Evolutionary conservation across 1,140 invertebrate genomes (phyloP).

Genomic region (Drosophila lacertosa): DNA sequence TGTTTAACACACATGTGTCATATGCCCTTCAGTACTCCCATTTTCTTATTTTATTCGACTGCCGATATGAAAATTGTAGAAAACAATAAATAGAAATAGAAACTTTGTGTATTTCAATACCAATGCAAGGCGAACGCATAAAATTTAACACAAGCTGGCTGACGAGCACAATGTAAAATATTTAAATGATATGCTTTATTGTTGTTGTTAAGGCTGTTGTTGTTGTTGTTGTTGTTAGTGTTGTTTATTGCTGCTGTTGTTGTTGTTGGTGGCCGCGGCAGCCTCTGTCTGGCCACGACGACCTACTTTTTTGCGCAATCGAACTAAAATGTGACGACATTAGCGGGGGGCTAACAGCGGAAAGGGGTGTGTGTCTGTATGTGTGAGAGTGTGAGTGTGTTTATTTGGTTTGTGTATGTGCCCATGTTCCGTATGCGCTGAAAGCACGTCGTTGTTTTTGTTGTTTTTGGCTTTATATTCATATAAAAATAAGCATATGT

Average conservation of each 20-base stretch:
- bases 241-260: constrained; percentile 31
- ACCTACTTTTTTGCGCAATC: constrained; percentile 80
- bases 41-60: not conserved
- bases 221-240: constrained; percentile 26
- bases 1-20: too few relatives aligned
- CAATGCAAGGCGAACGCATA: constrained; percentile 55
- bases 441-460: not conserved
- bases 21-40: not conserved
- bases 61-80: constrained; percentile 13
- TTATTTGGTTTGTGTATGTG: constrained; percentile 3
- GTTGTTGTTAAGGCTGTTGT: constrained; percentile 52
- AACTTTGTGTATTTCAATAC: constrained; percentile 56
- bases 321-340: constrained; percentile 70
- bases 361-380: constrained; percentile 1
- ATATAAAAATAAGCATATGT: constrained; percentile 21
- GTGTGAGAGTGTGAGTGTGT: not conserved
- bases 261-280: constrained; percentile 27
- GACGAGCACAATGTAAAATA: constrained; percentile 62
- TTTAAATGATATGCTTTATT: constrained; percentile 74
- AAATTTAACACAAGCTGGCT: constrained; percentile 50
- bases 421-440: not conserved
- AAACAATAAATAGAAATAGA: constrained; percentile 51
- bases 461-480: constrained; percentile 30
- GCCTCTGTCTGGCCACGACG: constrained; percentile 70
- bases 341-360: constrained; percentile 11